phyloP scores from a whole-genome alignment of 2,113 vertebrate species.

The Hypocryptadius cinnamomeus region DNA sequence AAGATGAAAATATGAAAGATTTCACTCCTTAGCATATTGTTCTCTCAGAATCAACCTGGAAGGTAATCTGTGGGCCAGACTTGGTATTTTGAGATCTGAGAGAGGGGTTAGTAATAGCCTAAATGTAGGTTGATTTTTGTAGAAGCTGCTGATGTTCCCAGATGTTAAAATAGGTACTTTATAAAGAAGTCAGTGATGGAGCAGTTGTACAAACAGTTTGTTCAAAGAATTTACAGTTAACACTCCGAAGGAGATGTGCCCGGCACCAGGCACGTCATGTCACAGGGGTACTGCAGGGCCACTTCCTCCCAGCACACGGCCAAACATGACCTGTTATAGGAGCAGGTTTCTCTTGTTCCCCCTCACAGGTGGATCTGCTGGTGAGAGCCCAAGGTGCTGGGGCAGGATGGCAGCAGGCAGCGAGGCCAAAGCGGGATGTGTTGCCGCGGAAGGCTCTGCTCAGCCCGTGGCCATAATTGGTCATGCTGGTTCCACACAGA shows the following conservation, averaged over 20 bases:
- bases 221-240: neutral
- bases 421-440: neutral
- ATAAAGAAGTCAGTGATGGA: neutral
- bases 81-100: neutral
- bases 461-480: neutral
- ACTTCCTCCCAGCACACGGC: rapidly evolving
- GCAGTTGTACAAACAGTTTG: neutral
- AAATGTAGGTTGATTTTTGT: neutral
- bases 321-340: rapidly evolving
- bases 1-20: neutral
- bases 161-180: neutral
- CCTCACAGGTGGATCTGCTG: rapidly evolving
- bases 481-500: neutral
- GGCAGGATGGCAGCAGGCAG: neutral
- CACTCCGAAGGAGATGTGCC: neutral
- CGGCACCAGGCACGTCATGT: rapidly evolving
- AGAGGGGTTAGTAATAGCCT: neutral
- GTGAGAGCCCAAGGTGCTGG: rapidly evolving
- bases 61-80: neutral
- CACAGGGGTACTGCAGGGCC: neutral
- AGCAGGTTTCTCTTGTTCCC: rapidly evolving
- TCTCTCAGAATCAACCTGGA: neutral
- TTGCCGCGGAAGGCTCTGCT: rapidly evolving
- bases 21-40: neutral
- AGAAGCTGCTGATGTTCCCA: neutral